A percentile compares a stretch with the other conserved stretches of the same genome.
Evolutionary conservation across 2,113 vertebrate genomes (phyloP).

Genomic region (Elachura formosa): DNA sequence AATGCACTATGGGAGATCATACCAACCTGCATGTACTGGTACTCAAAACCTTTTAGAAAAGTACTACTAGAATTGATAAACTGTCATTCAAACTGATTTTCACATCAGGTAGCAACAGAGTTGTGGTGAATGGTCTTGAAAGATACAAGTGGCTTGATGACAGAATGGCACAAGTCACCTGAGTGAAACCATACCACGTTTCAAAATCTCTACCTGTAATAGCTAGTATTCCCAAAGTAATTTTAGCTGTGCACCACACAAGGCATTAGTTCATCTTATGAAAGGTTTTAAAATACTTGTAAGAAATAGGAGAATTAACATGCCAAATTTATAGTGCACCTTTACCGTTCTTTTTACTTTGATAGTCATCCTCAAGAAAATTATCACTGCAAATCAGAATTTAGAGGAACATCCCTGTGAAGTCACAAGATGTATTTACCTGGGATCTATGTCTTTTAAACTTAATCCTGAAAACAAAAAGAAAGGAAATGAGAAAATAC

Average conservation of each 20-base stretch:
- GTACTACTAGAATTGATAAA: not conserved
- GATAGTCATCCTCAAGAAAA: not conserved
- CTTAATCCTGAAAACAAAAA: not conserved
- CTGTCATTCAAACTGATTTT: not conserved
- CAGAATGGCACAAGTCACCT: rapidly evolving
- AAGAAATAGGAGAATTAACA: not conserved
- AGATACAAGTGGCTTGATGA: not conserved
- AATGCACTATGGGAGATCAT: not conserved
- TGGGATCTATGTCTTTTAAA: not conserved
- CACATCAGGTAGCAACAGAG: not conserved
- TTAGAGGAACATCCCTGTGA: not conserved
- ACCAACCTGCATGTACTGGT: not conserved
- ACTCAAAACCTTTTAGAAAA: not conserved
- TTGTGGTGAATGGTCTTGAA: not conserved
- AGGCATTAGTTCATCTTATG: not conserved
- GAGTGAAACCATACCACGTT: not conserved
- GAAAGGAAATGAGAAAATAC: not conserved
- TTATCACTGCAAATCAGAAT: not conserved
- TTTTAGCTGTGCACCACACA: not conserved
- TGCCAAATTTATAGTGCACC: not conserved
- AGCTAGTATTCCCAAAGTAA: not conserved
- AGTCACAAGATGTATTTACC: not conserved
- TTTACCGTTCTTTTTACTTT: not conserved
- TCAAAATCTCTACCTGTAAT: not conserved
- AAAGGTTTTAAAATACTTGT: not conserved